These are phyloP conservation scores for Coptodon bakossiorum DNA, from an alignment of 2,113 vertebrate genomes.

Conservation along the genomic window DNA sequence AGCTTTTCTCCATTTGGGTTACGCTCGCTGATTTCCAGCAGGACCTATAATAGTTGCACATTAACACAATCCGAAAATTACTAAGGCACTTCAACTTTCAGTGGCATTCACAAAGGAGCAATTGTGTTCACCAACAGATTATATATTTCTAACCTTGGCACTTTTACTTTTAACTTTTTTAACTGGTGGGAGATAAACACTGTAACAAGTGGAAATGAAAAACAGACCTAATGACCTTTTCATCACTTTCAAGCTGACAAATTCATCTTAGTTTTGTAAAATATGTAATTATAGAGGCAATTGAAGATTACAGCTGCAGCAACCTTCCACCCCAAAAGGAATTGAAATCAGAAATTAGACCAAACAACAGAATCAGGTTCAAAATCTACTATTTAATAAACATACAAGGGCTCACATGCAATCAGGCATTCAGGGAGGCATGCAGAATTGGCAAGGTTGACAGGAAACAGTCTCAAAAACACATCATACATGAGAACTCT, in stretches of 20 bases:
- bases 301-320: neutral
- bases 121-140: neutral
- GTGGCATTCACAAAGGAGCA: slow-evolving; percentile 20
- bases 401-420: neutral
- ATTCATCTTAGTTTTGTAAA: neutral
- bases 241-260: neutral
- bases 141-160: neutral
- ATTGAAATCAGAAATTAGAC: neutral
- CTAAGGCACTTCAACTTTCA: slow-evolving; percentile 10
- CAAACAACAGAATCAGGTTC: neutral
- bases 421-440: neutral
- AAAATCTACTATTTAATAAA: neutral
- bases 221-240: neutral
- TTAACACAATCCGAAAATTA: slow-evolving; percentile 12
- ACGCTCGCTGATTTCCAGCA: slow-evolving; percentile 17
- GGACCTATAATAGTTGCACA: slow-evolving; percentile 1
- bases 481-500: neutral
- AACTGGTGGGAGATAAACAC: neutral
- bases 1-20: neutral
- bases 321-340: neutral
- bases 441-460: neutral
- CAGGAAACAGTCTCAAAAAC: neutral
- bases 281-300: neutral
- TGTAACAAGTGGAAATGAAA: neutral
- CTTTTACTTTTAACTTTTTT: neutral